Percentiles rank a stretch among this genome's conserved stretches.
phyloP scores from a whole-genome alignment of 2,113 vertebrate genomes.

The Boleophthalmus pectinirostris region DNA sequence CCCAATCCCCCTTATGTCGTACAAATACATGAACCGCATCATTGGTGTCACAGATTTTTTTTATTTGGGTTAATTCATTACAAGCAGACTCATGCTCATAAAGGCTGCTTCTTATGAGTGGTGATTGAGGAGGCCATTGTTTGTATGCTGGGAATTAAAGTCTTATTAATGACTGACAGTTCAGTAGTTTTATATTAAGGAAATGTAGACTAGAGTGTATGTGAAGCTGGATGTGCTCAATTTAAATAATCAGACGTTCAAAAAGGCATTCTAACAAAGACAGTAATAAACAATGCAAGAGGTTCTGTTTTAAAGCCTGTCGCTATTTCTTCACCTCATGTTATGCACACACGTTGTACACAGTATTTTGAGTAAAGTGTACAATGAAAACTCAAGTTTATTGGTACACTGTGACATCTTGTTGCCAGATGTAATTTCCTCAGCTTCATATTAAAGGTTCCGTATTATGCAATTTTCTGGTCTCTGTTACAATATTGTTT shows the following conservation, averaged over 20 bases:
- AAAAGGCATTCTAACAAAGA: not conserved
- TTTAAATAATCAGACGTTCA: not conserved
- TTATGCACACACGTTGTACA: not conserved
- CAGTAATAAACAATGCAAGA: not conserved
- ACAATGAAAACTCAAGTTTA: not conserved
- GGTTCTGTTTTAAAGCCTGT: not conserved
- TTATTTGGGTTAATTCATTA: not conserved
- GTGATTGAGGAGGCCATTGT: not conserved
- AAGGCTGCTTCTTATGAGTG: not conserved
- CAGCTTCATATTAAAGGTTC: too few species aligned
- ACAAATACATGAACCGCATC: not conserved
- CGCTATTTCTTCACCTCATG: not conserved
- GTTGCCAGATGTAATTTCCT: not conserved
- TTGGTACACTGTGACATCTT: not conserved
- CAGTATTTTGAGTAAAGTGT: not conserved
- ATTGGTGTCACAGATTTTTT: not conserved
- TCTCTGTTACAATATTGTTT: too few species aligned
- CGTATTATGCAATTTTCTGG: too few species aligned
- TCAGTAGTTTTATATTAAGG: not conserved
- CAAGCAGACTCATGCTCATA: not conserved
- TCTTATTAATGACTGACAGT: slow-evolving; percentile 5
- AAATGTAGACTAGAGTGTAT: not conserved
- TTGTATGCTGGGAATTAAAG: not conserved
- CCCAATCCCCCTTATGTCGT: not conserved
- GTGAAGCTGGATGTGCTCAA: not conserved